These are phyloP conservation scores for Drosophila gaucha DNA, from an alignment of 2,888 invertebrate species.

Conservation along the genomic window DNA sequence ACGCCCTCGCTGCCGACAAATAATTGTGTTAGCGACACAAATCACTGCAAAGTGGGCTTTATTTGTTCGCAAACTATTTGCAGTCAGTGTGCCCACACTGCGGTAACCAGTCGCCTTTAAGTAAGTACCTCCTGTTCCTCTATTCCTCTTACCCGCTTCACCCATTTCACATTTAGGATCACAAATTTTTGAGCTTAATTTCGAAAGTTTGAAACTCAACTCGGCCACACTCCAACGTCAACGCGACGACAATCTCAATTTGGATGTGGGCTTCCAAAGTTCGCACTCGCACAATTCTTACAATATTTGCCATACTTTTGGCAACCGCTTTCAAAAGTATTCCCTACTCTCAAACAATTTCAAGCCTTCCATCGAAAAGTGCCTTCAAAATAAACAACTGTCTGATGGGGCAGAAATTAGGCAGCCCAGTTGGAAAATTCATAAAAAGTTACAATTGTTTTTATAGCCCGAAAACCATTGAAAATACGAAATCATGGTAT, in stretches of 20 bases:
- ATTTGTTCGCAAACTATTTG: constrained; percentile 58
- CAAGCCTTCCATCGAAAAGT: neutral
- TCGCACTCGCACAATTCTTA: constrained; percentile 4
- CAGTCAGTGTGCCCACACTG: constrained; percentile 14
- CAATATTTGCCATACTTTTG: constrained; percentile 17
- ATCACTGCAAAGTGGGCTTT: constrained; percentile 67
- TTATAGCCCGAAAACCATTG: no score
- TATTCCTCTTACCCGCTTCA: neutral
- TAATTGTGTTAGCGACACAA: constrained; percentile 72
- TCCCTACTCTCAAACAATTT: neutral
- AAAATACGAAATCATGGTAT: no score
- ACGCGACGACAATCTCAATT: constrained; percentile 18
- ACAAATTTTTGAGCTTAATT: constrained; percentile 25
- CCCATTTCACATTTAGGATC: constrained; percentile 17
- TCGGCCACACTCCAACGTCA: constrained; percentile 15
- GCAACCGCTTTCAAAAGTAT: neutral
- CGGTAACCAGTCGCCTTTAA: neutral
- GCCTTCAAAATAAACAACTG: neutral
- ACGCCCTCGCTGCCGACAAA: constrained; percentile 33
- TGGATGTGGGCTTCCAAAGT: neutral
- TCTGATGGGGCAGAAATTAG: neutral
- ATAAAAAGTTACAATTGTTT: neutral
- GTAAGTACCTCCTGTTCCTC: neutral
- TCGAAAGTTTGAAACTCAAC: constrained; percentile 19
- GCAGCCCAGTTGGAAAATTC: neutral